Evolutionary conservation across 2,113 vertebrate species (phyloP), one percentile per base, ranked within the genome.

Genomic region (Saguinus midas): DNA sequence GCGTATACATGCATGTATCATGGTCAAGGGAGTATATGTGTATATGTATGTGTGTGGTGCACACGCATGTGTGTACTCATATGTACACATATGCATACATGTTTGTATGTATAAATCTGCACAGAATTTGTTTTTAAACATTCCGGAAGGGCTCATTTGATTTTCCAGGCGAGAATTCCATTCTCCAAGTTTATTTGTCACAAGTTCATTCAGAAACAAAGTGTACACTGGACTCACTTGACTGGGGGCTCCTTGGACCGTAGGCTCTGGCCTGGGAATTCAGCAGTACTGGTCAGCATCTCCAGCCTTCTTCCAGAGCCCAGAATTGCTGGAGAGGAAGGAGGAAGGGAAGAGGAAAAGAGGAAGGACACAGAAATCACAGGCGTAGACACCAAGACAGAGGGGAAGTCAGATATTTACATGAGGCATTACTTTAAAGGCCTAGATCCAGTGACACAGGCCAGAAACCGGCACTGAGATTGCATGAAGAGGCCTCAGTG

Each of bases 391-490:
- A 2, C 43, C 45, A 9, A 0, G 27, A 70, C 37, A 61, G 27
- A 73, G 18, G 6, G 6, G 11, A 57, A 23, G 1, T 21, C 70
- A 64, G 37, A 20, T 13, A 25, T 3, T 43, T 5, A 0, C 0
- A 8, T 1, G 17, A 40, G 14, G 35, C 90, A 3, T 8, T 48
- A 6, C 9, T 40, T 14, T 40, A 61, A 57, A 84, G 64, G 37
- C 43, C n/a, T 17, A 45, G 27, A 18, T 14, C 0, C 0, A 32
- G 35, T 5, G 32, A 20, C 64, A 8, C 7, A 1, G 18, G 64
- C 64, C 48, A 57, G 8, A 76, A 29, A 27, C 14, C 0, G 1
- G 18, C 48, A 29, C 66, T 0, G 4, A 0, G 10, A 52, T 9
- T 68, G n/a, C 61, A 48, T 5, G 29, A 43, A 45, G 73, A 29